Evolutionary conservation across 2,888 invertebrate genomes (phyloP).

Genomic region (Pollenia labialis): DNA sequence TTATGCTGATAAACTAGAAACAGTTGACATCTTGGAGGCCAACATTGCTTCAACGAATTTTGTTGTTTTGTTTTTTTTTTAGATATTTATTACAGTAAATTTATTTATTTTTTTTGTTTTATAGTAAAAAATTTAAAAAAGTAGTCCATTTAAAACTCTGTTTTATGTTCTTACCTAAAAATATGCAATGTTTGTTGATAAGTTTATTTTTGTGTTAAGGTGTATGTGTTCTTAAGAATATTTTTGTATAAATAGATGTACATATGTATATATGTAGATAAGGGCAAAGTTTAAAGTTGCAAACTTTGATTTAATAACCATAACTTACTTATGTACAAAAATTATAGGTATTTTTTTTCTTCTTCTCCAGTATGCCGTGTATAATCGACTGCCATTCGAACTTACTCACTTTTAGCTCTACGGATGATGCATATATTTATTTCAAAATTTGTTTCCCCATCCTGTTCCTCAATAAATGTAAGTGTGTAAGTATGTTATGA

Average conservation of each 20-base stretch:
- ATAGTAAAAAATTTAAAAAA: neutral
- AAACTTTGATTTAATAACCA: constrained; percentile 73
- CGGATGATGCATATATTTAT: neutral
- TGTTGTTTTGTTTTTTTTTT: too few species aligned
- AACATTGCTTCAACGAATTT: too few species aligned
- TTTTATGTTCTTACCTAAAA: neutral
- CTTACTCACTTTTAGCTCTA: constrained; percentile 12
- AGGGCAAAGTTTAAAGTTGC: constrained; percentile 71
- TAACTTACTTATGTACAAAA: constrained; percentile 69
- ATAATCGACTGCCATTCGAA: constrained; percentile 64
- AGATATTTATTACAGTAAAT: too few species aligned
- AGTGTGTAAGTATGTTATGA: constrained; percentile 24
- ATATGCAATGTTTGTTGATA: constrained; percentile 28
- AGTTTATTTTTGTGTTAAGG: constrained; percentile 25
- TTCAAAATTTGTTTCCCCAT: constrained; percentile 16
- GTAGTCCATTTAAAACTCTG: constrained; percentile 16
- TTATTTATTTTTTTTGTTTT: neutral
- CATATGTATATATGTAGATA: constrained; percentile 34
- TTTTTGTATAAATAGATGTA: constrained; percentile 9
- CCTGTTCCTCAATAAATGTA: neutral
- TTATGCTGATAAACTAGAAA: too few species aligned
- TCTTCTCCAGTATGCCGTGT: neutral
- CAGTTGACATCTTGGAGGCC: too few species aligned
- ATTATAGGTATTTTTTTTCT: constrained; percentile 47
- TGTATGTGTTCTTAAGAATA: constrained; percentile 7